Percentiles rank a stretch among this genome's conserved stretches.
Evolutionary conservation across 2,113 vertebrate species (phyloP).

Genomic region (Alosa alosa): DNA sequence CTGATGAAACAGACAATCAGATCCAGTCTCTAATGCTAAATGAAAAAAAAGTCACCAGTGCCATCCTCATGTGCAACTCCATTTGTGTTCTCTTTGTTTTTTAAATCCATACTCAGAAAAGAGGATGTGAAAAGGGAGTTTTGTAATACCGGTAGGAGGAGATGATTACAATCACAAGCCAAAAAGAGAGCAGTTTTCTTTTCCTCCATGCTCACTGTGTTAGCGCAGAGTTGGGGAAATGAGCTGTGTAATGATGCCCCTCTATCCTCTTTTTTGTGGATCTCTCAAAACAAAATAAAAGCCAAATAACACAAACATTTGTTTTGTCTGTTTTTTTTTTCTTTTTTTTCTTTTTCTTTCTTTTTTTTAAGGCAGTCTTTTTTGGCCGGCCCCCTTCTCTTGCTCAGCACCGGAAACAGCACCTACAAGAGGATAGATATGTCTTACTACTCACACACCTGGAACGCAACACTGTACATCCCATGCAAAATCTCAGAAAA

Average conservation of each 20-base stretch:
- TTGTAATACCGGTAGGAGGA: background rate
- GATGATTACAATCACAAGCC: background rate
- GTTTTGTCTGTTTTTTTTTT: background rate
- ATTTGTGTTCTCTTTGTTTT: background rate
- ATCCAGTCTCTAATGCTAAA: background rate
- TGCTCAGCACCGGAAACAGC: constrained; percentile 66
- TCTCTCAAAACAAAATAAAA: background rate
- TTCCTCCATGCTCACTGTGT: background rate
- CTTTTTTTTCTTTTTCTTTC: background rate
- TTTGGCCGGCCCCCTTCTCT: constrained; percentile 69
- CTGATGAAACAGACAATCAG: background rate
- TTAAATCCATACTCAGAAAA: background rate
- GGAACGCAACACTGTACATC: constrained; percentile 63
- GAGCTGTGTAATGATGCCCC: background rate
- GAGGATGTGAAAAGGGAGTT: background rate
- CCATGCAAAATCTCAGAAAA: constrained; percentile 68
- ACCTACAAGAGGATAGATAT: constrained; percentile 78
- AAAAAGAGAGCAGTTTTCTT: background rate
- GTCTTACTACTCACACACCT: constrained; percentile 73
- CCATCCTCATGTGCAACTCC: background rate
- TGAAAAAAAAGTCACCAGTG: background rate
- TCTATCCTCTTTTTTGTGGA: background rate
- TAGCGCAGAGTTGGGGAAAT: background rate
- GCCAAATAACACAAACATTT: background rate
- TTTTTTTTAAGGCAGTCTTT: constrained; percentile 75